phyloP scores from a whole-genome alignment of 2,888 invertebrate genomes.

The Phortica okadai region DNA sequence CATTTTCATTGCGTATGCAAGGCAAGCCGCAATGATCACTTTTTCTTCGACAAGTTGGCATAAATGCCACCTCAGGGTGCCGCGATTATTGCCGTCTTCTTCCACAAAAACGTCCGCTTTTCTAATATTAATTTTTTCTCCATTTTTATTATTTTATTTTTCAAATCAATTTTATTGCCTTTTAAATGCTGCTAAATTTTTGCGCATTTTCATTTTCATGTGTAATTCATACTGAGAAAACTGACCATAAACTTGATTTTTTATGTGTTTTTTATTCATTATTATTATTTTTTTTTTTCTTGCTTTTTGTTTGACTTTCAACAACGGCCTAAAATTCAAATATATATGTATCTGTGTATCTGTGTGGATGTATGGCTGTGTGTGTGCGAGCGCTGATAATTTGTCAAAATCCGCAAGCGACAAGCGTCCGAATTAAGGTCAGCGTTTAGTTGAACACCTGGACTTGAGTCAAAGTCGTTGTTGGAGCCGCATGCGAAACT shows the following conservation, averaged over 20 bases:
- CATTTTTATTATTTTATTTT: conserved; percentile 17
- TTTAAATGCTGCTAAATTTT: conserved; percentile 31
- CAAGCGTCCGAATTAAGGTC: conserved; percentile 61
- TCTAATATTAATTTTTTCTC: neutral
- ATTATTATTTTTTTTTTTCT: neutral
- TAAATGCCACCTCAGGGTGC: neutral
- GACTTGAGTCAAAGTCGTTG: conserved; percentile 32
- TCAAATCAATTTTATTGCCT: conserved; percentile 22
- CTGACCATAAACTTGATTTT: conserved; percentile 68
- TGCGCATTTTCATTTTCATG: conserved; percentile 7
- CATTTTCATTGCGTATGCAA: conserved; percentile 24
- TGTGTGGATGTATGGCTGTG: neutral
- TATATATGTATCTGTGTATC: conserved; percentile 15
- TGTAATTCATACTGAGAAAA: conserved; percentile 48
- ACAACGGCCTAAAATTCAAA: neutral
- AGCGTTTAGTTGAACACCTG: conserved; percentile 68
- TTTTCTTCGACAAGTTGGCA: neutral
- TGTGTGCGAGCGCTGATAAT: conserved; percentile 62
- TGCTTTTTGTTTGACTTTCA: neutral
- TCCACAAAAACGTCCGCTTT: neutral
- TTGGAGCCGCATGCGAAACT: neutral
- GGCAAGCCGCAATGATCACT: conserved; percentile 9
- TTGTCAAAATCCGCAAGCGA: conserved; percentile 66
- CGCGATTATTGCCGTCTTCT: neutral
- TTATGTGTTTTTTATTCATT: neutral